Evolutionary conservation across 2,113 vertebrate genomes (phyloP).

Genomic region (Bubo blakistoni): DNA sequence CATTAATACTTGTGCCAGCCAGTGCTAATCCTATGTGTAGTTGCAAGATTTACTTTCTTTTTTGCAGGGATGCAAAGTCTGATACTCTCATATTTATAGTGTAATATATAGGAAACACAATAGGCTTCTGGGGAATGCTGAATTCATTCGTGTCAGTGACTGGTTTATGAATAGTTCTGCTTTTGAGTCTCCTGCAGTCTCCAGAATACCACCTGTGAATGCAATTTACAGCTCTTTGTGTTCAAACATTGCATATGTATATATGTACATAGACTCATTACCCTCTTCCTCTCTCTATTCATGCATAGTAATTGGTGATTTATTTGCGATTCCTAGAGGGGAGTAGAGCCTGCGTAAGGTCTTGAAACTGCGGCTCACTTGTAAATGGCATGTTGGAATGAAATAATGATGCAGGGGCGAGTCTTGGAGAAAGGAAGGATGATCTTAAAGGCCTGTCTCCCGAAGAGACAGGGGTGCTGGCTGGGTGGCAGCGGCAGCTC

Average conservation of each 20-base stretch:
- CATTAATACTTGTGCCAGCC: slow-evolving; percentile 62
- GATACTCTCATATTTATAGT: slow-evolving; percentile 61
- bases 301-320: slow-evolving; percentile 61
- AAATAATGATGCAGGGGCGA: background rate
- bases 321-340: slow-evolving; percentile 42
- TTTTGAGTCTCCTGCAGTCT: slow-evolving; percentile 41
- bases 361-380: background rate
- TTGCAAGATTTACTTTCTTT: slow-evolving; percentile 59
- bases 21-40: slow-evolving; percentile 48
- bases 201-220: slow-evolving; percentile 62
- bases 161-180: slow-evolving; percentile 66
- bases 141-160: slow-evolving; percentile 49
- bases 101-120: slow-evolving; percentile 66
- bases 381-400: background rate
- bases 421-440: background rate
- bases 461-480: background rate
- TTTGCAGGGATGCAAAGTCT: slow-evolving; percentile 34
- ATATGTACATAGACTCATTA: slow-evolving; percentile 59
- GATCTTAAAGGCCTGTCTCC: background rate
- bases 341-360: background rate
- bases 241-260: slow-evolving; percentile 66
- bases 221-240: slow-evolving; percentile 60
- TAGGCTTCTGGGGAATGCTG: slow-evolving; percentile 54
- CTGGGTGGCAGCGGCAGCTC: background rate
- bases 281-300: slow-evolving; percentile 47